Conservation (phyloP, 2,113 vertebrate species). For the Chitala chitala region DNA sequence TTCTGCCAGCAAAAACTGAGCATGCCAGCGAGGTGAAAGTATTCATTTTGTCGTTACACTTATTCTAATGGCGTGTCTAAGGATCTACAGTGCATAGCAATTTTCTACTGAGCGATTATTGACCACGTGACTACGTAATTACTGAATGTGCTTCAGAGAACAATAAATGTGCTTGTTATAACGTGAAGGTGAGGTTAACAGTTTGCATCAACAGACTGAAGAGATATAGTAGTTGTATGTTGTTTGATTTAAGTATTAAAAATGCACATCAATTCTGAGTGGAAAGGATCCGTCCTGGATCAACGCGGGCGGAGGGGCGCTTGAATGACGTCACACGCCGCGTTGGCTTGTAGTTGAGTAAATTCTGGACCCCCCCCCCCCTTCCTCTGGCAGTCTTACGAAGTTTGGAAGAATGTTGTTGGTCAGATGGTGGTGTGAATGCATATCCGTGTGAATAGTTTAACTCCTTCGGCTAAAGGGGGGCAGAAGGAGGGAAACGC, state of each 20-base stretch:
- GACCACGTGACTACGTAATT: not conserved
- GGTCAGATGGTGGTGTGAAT: slow-evolving; percentile 5
- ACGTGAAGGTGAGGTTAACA: not conserved
- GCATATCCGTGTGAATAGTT: not conserved
- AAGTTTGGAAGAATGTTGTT: slow-evolving; percentile 11
- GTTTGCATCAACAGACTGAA: not conserved
- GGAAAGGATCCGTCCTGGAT: not conserved
- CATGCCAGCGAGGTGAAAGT: not conserved
- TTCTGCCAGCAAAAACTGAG: not conserved
- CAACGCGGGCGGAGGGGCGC: not conserved
- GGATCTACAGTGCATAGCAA: too few relatives aligned
- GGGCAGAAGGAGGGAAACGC: not conserved
- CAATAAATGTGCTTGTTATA: not conserved
- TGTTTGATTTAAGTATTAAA: not conserved
- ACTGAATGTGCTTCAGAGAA: not conserved
- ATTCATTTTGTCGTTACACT: not conserved
- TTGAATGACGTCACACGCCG: slow-evolving; percentile 26
- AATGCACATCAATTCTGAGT: not conserved
- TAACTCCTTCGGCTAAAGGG: not conserved
- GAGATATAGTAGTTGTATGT: not conserved
- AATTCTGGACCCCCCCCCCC: slow-evolving; percentile 2
- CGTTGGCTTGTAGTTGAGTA: slow-evolving; percentile 27
- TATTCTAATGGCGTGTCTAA: too few relatives aligned
- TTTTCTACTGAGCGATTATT: not conserved
- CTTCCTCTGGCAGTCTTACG: not conserved